Evolutionary conservation across 1,140 invertebrate species (phyloP), one percentile per base, ranked within the genome.

Genomic region (Drosophila kurseongensis): DNA sequence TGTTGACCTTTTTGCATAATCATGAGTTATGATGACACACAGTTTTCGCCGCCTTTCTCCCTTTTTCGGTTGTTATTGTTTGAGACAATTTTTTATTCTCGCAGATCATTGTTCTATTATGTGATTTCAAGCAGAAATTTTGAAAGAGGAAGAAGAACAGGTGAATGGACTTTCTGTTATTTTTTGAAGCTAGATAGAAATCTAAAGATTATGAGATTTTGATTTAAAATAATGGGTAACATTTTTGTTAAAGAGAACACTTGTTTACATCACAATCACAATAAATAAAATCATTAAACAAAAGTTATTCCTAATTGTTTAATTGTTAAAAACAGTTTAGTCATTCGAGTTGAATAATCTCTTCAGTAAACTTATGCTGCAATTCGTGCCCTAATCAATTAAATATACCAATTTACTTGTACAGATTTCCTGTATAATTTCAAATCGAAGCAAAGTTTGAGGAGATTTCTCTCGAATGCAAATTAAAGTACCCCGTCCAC

Each of bases 1-100:
- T 88, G 78, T 88, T 86, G 83, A 86, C 83, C 83, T 77, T 86
- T 86, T 88, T 83, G 79, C 83, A 89, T 86, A 89, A 89, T 86
- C 84, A 89, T 89, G 79, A 86, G 78, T 86, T 86, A 86, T 89
- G 84, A 82, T 75, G 71, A 88, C 83, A 78, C 75, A 88, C 79
- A 69, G 27, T 66, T 73, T 58, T 61, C 57, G 12, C 10, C 56
- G 16, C 55, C 68, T 42, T 58, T 40, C 13, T 23, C n/a, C 36
- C 10, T 41, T 52, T 52, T 52, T 35, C 29, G 67, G 57, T 50
- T 48, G 59, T 42, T 38, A 72, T 65, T 74, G 68, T 27, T 65
- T 57, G 44, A 48, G 40, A 55, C 60, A 56, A 35, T 67, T 63
- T 57, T 61, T 80, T 81, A 58, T 86, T 52, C 77, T 67, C 44